phyloP scores from a whole-genome alignment of 2,113 vertebrate genomes.

The Melospiza georgiana region DNA sequence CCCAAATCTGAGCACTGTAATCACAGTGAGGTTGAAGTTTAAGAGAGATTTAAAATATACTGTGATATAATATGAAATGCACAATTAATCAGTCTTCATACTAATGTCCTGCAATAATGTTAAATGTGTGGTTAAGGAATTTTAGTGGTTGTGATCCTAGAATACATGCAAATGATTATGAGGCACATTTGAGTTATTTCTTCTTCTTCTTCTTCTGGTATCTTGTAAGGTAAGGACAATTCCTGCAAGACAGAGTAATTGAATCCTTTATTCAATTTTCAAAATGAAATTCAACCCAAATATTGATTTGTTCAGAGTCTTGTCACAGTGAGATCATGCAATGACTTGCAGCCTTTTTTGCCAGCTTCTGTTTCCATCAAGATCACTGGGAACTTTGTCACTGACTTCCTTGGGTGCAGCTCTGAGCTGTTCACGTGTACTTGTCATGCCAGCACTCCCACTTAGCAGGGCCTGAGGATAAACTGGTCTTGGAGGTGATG shows the following conservation, averaged over 20 bases:
- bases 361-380: conserved; percentile 37
- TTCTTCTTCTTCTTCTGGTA: background rate
- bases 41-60: background rate
- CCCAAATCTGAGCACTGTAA: background rate
- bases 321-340: background rate
- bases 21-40: background rate
- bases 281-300: conserved; percentile 10
- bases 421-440: background rate
- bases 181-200: background rate
- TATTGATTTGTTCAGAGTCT: conserved; percentile 20
- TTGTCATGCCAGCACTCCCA: background rate
- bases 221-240: background rate
- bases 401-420: background rate
- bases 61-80: background rate
- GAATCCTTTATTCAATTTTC: conserved; percentile 32
- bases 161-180: background rate
- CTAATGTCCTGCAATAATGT: background rate
- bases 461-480: background rate
- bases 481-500: background rate
- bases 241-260: background rate
- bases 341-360: conserved; percentile 19
- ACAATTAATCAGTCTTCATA: background rate
- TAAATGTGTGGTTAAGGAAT: background rate
- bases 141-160: background rate
- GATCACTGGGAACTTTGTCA: background rate